Evolutionary conservation across 2,888 invertebrate species (phyloP), one percentile per base, ranked within the genome.

Genomic region (Pseudococcus viburni): DNA sequence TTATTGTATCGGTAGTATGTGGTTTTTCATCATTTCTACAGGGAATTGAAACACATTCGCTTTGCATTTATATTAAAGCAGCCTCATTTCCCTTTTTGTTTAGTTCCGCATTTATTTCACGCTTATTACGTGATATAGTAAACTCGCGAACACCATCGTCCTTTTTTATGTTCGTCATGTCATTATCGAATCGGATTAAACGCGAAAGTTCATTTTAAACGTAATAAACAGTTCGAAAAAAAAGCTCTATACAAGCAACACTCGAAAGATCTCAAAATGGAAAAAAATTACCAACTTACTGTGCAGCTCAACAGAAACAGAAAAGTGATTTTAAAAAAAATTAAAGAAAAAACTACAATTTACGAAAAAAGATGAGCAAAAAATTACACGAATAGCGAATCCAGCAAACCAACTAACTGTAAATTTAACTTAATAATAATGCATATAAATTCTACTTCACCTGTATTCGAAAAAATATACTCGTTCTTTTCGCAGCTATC

Each of bases 401-500:
- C 33, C 8, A 68, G 86, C n/a, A 46, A n/a, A 59, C n/a, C 42
- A n/a, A 86, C 15, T 68, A n/a, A 46, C 46, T 33, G 46, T 59
- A 46, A 86, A 86, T 86, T 86, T n/a, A 68, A 19, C 68, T 86
- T 86, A 68, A 42, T 19, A 64, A 68, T 26, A 86, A 19, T 64
- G 68, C 46, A 68, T 39, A 86, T 68, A 64, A 86, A 64, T 33
- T 68, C 46, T 86, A 86, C 86, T 86, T 86, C 86, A 86, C 86
- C 86, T 86, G 86, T 86, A 42, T 68, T 86, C 68, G 86, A 46
- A 86, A 86, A 86, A 86, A 68, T 68, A 19, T 15, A 59, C 59
- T 86, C 86, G 86, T 86, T 86, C 86, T 86, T 86, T 86, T 86
- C 86, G 86, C 68, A 86, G 86, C 86, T 68, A 86, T 64, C 64